These are phyloP conservation scores for Thunnus albacares DNA, from an alignment of 2,797 vertebrate species.

Conservation along the genomic window DNA sequence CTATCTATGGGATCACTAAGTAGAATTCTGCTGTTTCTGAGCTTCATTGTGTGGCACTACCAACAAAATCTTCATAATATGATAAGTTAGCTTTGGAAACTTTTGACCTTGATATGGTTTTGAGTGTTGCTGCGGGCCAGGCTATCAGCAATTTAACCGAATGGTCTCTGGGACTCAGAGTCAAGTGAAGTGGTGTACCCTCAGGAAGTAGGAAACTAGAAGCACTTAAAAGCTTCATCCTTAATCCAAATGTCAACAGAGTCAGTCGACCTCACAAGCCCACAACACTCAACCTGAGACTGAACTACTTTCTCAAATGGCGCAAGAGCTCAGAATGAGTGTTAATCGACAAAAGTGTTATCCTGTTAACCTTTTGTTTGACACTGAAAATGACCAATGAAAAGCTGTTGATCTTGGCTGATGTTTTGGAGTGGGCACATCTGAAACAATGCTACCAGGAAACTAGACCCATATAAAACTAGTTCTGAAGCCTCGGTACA, in stretches of 20 bases:
- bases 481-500: too few species aligned
- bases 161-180: not conserved
- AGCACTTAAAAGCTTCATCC: slow-evolving; percentile 20
- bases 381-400: too few species aligned
- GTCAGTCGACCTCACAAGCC: not conserved
- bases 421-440: too few species aligned
- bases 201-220: slow-evolving; percentile 10
- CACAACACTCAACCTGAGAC: not conserved
- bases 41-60: too few species aligned
- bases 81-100: not conserved
- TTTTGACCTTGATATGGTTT: not conserved
- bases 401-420: too few species aligned
- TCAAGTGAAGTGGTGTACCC: not conserved
- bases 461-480: too few species aligned
- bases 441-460: too few species aligned
- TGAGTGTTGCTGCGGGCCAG: not conserved
- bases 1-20: too few species aligned
- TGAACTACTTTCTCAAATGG: not conserved
- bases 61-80: too few species aligned
- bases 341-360: too few species aligned
- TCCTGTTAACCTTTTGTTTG: too few species aligned
- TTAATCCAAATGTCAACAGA: slow-evolving; percentile 13
- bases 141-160: not conserved
- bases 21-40: too few species aligned
- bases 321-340: not conserved